Conservation (phyloP, 2,797 vertebrate species). For the Picus viridis region DNA sequence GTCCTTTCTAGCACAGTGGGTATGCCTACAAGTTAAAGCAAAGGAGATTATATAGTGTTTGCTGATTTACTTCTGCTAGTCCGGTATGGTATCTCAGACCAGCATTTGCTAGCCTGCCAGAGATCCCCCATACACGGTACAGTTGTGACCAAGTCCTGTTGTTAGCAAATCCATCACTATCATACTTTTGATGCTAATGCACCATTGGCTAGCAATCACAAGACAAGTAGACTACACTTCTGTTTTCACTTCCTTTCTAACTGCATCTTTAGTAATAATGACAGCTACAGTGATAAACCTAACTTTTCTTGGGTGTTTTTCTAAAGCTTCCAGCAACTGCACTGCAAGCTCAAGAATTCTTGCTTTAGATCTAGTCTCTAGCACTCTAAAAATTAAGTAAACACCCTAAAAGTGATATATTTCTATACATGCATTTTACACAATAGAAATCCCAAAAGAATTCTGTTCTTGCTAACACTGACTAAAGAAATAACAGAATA, state of each 20-base stretch:
- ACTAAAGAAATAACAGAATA: neutral
- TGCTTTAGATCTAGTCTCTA: neutral
- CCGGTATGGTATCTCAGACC: neutral
- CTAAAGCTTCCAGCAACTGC: neutral
- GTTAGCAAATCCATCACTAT: neutral
- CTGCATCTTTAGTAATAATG: neutral
- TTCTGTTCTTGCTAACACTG: neutral
- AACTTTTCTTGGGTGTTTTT: neutral
- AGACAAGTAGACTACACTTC: neutral
- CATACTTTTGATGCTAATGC: neutral
- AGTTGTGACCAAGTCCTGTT: neutral
- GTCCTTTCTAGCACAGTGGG: neutral
- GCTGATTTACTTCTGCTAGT: neutral
- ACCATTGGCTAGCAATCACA: neutral
- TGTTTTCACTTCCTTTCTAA: neutral
- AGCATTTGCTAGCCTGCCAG: neutral
- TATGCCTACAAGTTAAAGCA: neutral
- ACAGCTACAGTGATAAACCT: neutral
- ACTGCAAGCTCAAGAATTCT: neutral
- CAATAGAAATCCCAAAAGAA: neutral
- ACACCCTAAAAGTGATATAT: neutral
- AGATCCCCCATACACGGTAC: neutral
- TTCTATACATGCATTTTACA: neutral
- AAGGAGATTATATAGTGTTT: neutral
- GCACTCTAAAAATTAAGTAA: slow-evolving; percentile 25